Base-by-base conservation (phyloP, 2,113 vertebrate genomes). In the Alligator mississippiensis region DNA sequence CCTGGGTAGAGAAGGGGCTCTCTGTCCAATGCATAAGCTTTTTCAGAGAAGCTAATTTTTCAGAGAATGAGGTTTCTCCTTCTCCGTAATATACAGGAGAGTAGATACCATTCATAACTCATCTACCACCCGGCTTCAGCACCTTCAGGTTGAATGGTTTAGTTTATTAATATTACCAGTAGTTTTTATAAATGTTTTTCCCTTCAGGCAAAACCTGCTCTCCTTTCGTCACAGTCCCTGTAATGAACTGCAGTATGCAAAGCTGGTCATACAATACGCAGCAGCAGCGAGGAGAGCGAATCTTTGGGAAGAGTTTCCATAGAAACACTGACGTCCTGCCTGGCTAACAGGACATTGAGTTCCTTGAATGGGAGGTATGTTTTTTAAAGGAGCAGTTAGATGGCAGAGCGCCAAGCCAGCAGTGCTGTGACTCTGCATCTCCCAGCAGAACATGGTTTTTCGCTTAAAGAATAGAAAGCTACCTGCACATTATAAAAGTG, bases 281-380 rank as follows among this genome's bases (percentile, higher is more conserved):
- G 97, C 89, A 88, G 96, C 98, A 87, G 96, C 81, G 58, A 86
- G 8, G 85, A 94, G 96, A 90, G 91, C 96, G 94, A 98, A 98
- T 97, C 98, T 98, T 98, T 98, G 98, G 98, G 97, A 98, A 98
- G 98, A 94, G 99, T 99, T 98, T 98, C 98, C 98, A 99, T 98
- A 98, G 98, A 98, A 97, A 99, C 97, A 92, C 89, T 99, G 98
- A 99, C 98, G 98, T 99, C 97, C 98, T 97, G 95, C 97, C 98
- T 97, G 93, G 97, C 92, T 96, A 98, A 97, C 97, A 97, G 97
- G 97, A 97, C 95, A 97, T 97, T 96, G 97, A 97, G 98, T 97
- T 98, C 97, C 97, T 98, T 97, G 98, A 98, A 97, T 97, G 96
- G 94, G 96, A 98, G 97, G 96, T 86, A 96, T 96, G 92, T 96